Conservation (phyloP, 1,140 invertebrate genomes). For the Heliconius hewitsoni region DNA sequence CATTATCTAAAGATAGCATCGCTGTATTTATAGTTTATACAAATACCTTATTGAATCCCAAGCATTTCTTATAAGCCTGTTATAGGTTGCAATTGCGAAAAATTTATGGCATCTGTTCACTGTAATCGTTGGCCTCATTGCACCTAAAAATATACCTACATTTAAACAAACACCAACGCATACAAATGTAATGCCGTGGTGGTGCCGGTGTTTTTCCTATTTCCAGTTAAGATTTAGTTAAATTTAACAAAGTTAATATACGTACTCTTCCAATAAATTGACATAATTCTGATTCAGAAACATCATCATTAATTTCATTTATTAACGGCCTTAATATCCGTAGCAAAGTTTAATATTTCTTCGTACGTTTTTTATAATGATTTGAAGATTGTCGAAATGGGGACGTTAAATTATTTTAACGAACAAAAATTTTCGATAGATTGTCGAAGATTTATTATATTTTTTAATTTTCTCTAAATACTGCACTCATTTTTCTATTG, state of each 20-base stretch:
- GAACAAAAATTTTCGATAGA: too few relatives aligned
- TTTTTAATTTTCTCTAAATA: too few relatives aligned
- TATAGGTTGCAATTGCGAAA: slow-evolving; percentile 6
- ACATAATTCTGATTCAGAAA: too few relatives aligned
- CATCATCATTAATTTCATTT: too few relatives aligned
- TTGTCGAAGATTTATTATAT: too few relatives aligned
- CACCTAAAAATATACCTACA: slow-evolving; percentile 25
- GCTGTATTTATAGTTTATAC: background rate
- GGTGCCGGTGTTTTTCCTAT: background rate
- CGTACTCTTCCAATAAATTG: too few relatives aligned
- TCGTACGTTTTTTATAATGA: too few relatives aligned
- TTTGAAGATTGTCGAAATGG: too few relatives aligned
- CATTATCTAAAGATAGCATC: slow-evolving; percentile 2
- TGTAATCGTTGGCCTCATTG: slow-evolving; percentile 35
- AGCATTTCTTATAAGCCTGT: slow-evolving; percentile 7
- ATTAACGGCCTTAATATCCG: too few relatives aligned
- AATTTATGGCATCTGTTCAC: slow-evolving; percentile 26
- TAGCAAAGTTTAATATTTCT: too few relatives aligned
- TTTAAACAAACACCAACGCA: slow-evolving; percentile 21
- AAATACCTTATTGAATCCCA: background rate
- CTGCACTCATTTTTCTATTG: background rate
- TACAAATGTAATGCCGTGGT: background rate
- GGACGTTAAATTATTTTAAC: too few relatives aligned
- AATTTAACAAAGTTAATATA: too few relatives aligned
- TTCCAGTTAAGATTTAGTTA: background rate